These are phyloP conservation scores for Diloba caeruleocephala DNA, from an alignment of 2,888 invertebrate genomes.

Conservation along the genomic window DNA sequence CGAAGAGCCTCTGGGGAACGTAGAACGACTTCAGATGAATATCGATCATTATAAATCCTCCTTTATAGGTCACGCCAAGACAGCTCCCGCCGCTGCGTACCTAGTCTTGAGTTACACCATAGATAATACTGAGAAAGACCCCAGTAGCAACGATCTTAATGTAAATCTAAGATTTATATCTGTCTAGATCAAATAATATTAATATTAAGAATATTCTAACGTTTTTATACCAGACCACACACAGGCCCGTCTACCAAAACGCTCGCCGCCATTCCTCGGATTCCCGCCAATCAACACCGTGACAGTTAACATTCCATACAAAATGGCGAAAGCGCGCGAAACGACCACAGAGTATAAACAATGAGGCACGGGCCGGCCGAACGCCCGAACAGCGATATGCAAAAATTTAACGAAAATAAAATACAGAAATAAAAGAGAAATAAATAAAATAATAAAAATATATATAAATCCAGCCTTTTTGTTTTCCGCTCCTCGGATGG, in stretches of 20 bases:
- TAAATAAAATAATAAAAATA: slow-evolving; percentile 87
- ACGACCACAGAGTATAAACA: slow-evolving; percentile 60
- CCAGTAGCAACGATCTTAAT: slow-evolving; percentile 18
- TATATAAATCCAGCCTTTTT: slow-evolving; percentile 88
- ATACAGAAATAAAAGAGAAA: slow-evolving; percentile 79
- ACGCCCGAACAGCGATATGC: slow-evolving; percentile 74
- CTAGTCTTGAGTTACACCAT: slow-evolving; percentile 2
- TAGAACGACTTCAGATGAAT: slow-evolving; percentile 18
- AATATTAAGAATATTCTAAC: slow-evolving; percentile 27
- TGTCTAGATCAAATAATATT: slow-evolving; percentile 44
- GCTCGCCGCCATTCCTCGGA: slow-evolving; percentile 59
- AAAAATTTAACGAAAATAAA: slow-evolving; percentile 84
- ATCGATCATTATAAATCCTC: slow-evolving; percentile 48
- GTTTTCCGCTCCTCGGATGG: slow-evolving; percentile 86
- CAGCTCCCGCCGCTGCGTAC: slow-evolving; percentile 6
- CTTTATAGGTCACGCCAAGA: slow-evolving; percentile 42
- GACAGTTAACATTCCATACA: slow-evolving; percentile 76
- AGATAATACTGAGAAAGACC: slow-evolving; percentile 7
- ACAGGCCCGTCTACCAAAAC: slow-evolving; percentile 52
- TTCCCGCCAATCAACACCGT: slow-evolving; percentile 67
- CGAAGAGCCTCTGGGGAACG: slow-evolving; percentile 18
- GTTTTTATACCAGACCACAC: slow-evolving; percentile 66
- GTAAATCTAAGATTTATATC: slow-evolving; percentile 39
- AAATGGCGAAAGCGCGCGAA: slow-evolving; percentile 76
- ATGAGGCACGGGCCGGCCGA: slow-evolving; percentile 55